Percentiles rank a stretch among this genome's conserved stretches.
Evolutionary conservation across 2,888 invertebrate genomes (phyloP).

Genomic region (Orgyia antiqua): DNA sequence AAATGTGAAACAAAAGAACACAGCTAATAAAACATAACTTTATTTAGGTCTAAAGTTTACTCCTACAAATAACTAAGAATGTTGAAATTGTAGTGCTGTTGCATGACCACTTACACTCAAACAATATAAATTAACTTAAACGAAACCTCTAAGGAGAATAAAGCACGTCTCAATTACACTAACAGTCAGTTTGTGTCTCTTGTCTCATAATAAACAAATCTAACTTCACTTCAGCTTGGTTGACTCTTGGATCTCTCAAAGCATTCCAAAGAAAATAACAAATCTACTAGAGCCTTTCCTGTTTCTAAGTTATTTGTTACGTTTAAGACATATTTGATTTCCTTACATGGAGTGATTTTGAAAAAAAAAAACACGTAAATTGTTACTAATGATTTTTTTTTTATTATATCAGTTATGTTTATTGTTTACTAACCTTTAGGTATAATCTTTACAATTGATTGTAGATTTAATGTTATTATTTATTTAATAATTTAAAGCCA

Average conservation of each 20-base stretch:
- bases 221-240: slow-evolving; percentile 33
- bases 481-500: too few relatives aligned
- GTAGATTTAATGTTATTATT: too few relatives aligned
- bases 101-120: slow-evolving; percentile 1
- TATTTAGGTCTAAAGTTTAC: too few relatives aligned
- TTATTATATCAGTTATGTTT: too few relatives aligned
- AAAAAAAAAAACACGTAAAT: too few relatives aligned
- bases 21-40: too few relatives aligned
- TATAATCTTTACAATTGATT: too few relatives aligned
- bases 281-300: slow-evolving; percentile 31
- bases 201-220: slow-evolving; percentile 34
- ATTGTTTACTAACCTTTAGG: too few relatives aligned
- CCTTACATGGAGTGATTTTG: slow-evolving; percentile 13
- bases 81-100: too few relatives aligned
- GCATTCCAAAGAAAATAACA: slow-evolving; percentile 39
- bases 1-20: background rate
- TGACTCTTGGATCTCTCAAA: slow-evolving; percentile 37
- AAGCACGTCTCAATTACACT: slow-evolving; percentile 28
- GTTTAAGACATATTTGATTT: slow-evolving; percentile 31
- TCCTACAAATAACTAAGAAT: too few relatives aligned
- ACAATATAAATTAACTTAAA: slow-evolving; percentile 3
- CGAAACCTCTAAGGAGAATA: slow-evolving; percentile 6
- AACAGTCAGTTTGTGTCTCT: slow-evolving; percentile 28
- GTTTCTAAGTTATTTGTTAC: slow-evolving; percentile 23
- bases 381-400: too few relatives aligned